A percentile compares a stretch with the other conserved stretches of the same genome.
These are phyloP conservation scores for Chlorodrepanis virens DNA, from an alignment of 2,113 vertebrate species.

Conservation along the genomic window DNA sequence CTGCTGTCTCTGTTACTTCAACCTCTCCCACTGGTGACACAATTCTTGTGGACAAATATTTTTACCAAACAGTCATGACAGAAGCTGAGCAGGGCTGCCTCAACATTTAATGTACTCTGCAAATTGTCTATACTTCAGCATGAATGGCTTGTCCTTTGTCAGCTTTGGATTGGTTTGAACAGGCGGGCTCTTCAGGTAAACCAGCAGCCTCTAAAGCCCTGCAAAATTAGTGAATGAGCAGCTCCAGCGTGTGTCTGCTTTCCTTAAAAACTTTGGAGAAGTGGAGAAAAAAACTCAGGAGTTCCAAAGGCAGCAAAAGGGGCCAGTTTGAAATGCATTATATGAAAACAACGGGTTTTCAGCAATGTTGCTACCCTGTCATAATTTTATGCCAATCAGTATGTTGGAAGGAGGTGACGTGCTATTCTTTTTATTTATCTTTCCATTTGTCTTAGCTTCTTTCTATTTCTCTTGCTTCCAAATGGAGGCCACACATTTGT, in stretches of 20 bases:
- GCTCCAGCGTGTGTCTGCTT: background rate
- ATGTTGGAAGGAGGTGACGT: fast-evolving
- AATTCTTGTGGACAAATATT: slow-evolving; percentile 4
- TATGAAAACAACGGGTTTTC: background rate
- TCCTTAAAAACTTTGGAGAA: background rate
- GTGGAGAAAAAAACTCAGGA: background rate
- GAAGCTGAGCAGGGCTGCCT: background rate
- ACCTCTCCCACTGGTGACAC: background rate
- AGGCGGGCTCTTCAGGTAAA: background rate
- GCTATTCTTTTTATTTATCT: background rate
- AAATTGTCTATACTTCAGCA: background rate
- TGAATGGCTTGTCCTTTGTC: background rate
- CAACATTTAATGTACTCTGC: background rate
- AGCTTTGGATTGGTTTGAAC: background rate
- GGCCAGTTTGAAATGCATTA: background rate
- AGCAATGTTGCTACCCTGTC: background rate
- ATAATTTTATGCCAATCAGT: background rate
- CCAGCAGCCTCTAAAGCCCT: background rate
- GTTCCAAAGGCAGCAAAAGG: background rate
- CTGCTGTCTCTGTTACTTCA: background rate
- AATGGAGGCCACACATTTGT: background rate
- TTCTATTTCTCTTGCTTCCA: background rate
- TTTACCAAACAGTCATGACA: background rate
- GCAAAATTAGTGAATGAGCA: background rate
- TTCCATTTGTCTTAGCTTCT: background rate